Percentiles rank a stretch among this genome's conserved stretches.
phyloP scores from a whole-genome alignment of 1,140 invertebrate species.

The Globodera rostochiensis region DNA sequence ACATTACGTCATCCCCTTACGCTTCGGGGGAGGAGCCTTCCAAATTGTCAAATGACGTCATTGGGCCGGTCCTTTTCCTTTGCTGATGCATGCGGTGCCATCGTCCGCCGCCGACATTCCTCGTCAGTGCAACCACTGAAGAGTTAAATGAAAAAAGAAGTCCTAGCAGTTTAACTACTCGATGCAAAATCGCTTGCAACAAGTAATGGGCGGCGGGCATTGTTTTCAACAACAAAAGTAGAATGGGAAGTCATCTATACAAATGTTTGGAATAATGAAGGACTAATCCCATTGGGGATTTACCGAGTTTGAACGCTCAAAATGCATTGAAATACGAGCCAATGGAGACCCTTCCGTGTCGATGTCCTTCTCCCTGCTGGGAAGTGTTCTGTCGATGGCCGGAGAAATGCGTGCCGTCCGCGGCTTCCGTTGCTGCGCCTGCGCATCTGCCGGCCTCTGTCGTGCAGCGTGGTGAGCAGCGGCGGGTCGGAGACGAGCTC shows the following conservation, averaged over 20 bases:
- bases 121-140: constrained; percentile 22
- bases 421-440: neutral
- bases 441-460: neutral
- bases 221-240: constrained; percentile 57
- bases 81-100: neutral
- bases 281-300: constrained; percentile 1
- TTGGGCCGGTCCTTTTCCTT: neutral
- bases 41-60: neutral
- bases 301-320: constrained; percentile 15
- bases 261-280: neutral
- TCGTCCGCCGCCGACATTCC: constrained; percentile 34
- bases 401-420: neutral
- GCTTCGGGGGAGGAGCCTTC: neutral
- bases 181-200: constrained; percentile 37
- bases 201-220: constrained; percentile 52
- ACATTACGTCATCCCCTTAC: neutral
- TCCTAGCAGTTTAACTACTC: constrained; percentile 33
- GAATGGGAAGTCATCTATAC: constrained; percentile 54
- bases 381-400: neutral
- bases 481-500: constrained; percentile 12
- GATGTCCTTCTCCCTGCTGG: constrained; percentile 4
- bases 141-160: neutral
- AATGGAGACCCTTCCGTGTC: neutral
- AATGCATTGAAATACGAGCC: constrained; percentile 5
- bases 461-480: constrained; percentile 22